Evolutionary conservation across 2,797 vertebrate genomes (phyloP).

Genomic region (Lacerta bilineata): DNA sequence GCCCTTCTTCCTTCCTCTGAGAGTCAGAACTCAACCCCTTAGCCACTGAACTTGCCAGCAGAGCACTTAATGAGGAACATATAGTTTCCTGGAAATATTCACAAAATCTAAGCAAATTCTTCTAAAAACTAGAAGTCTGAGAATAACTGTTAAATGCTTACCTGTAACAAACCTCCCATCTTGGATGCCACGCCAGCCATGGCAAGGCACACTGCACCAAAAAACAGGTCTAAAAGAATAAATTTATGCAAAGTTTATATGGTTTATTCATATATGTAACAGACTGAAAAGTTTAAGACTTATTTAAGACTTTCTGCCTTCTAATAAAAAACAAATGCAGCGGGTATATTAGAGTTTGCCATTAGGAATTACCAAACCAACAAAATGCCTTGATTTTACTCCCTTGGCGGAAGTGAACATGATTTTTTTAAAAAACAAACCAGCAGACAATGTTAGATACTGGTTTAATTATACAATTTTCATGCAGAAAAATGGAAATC

Average conservation of each 20-base stretch:
- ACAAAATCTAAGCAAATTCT: slow-evolving; percentile 10
- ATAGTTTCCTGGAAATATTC: background rate
- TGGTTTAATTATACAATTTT: slow-evolving; percentile 55
- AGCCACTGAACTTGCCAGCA: no score
- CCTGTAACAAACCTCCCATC: slow-evolving; percentile 91
- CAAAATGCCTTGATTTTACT: slow-evolving; percentile 41
- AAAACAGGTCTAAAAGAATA: slow-evolving; percentile 84
- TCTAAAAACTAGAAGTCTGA: slow-evolving; percentile 17
- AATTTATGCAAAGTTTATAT: slow-evolving; percentile 23
- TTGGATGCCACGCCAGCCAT: slow-evolving; percentile 92
- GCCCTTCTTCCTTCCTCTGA: no score
- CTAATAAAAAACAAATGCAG: background rate
- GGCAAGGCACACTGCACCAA: slow-evolving; percentile 87
- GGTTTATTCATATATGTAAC: background rate
- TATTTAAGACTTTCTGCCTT: background rate
- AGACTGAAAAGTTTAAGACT: background rate
- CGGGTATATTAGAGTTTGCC: background rate
- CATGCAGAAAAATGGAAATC: background rate
- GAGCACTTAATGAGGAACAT: no score
- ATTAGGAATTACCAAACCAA: slow-evolving; percentile 27
- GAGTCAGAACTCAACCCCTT: no score
- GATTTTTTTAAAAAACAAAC: background rate
- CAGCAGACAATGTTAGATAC: slow-evolving; percentile 34
- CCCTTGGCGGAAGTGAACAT: slow-evolving; percentile 28
- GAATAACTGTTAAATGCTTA: slow-evolving; percentile 65